phyloP scores from a whole-genome alignment of 64 coral and sea anemone species.

The Montipora efflorescens region DNA sequence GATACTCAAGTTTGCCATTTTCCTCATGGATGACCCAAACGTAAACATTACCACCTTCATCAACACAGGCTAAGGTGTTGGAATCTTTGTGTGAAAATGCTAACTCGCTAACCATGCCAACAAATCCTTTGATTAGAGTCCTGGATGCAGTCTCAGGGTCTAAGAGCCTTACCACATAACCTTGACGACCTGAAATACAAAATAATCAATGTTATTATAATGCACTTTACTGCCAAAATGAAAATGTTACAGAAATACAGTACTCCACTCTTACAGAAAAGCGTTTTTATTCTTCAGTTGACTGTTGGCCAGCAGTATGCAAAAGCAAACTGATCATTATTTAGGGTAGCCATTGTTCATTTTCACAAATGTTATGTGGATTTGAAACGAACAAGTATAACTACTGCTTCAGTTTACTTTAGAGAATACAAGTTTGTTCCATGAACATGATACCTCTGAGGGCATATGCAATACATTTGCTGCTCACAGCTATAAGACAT shows the following conservation, averaged over 20 bases:
- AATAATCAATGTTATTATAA: not conserved
- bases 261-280: no score
- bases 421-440: not conserved
- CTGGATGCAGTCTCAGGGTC: slow-evolving; percentile 85
- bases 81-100: slow-evolving; percentile 91
- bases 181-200: slow-evolving; percentile 72
- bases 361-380: no score
- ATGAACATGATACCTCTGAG: slow-evolving; percentile 78
- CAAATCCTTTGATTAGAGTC: slow-evolving; percentile 90
- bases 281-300: no score
- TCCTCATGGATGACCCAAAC: slow-evolving; percentile 87
- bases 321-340: no score
- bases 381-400: no score
- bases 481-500: slow-evolving; percentile 80
- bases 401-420: not conserved
- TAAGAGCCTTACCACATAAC: slow-evolving; percentile 85
- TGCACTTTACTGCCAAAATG: not conserved
- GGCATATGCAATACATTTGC: slow-evolving; percentile 94
- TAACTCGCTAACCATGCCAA: slow-evolving; percentile 88
- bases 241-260: no score
- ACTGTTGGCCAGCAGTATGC: no score
- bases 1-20: slow-evolving; percentile 87
- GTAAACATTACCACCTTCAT: slow-evolving; percentile 93
- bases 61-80: slow-evolving; percentile 87
- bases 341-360: no score